Evolutionary conservation across 2,113 vertebrate species (phyloP).

Genomic region (Ranitomeya variabilis): DNA sequence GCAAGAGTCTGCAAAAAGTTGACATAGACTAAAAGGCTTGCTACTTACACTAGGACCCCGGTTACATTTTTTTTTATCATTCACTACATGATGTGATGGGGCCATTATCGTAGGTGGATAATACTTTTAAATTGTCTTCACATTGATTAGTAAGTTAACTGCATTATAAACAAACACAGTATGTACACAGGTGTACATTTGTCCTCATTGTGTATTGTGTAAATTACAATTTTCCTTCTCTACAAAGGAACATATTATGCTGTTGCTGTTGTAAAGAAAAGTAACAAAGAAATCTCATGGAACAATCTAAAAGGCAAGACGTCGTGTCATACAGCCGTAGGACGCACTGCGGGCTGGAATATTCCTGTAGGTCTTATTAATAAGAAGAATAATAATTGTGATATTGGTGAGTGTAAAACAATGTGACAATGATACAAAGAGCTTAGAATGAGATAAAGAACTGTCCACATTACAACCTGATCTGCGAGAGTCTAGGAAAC

Average conservation of each 20-base stretch:
- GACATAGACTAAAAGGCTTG: too few species aligned
- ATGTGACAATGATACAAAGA: not conserved
- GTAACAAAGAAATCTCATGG: slow-evolving; percentile 70
- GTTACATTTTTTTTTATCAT: too few species aligned
- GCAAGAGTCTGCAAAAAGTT: too few species aligned
- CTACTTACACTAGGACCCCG: too few species aligned
- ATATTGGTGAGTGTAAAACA: slow-evolving; percentile 75
- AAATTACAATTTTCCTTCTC: not conserved
- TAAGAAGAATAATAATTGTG: slow-evolving; percentile 67
- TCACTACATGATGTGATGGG: too few species aligned
- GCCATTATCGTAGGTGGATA: too few species aligned
- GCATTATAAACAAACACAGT: too few species aligned
- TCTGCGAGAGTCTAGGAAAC: not conserved
- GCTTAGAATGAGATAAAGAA: not conserved
- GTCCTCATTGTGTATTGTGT: not conserved
- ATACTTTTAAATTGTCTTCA: too few species aligned
- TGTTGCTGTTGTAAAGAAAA: slow-evolving; percentile 84
- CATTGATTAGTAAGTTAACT: too few species aligned
- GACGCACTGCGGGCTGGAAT: slow-evolving; percentile 88
- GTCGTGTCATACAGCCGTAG: slow-evolving; percentile 82
- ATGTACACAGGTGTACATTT: not conserved
- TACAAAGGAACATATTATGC: slow-evolving; percentile 71
- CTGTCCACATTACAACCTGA: not conserved
- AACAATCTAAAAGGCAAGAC: slow-evolving; percentile 74
- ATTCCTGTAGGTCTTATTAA: slow-evolving; percentile 82